Evolutionary conservation across 2,797 vertebrate genomes (phyloP).

Genomic region (Scleropages formosus): DNA sequence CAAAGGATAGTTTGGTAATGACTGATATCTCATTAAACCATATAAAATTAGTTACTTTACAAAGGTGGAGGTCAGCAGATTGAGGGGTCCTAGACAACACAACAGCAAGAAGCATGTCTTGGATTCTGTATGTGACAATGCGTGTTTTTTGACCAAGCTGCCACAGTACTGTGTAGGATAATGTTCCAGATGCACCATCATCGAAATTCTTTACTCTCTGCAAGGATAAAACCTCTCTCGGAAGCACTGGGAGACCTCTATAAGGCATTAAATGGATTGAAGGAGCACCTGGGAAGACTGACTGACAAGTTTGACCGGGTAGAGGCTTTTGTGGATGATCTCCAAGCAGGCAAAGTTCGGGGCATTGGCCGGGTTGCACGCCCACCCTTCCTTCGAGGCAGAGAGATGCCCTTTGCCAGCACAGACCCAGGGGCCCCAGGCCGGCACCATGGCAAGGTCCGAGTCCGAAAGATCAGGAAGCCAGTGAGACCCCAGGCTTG

Average conservation of each 20-base stretch:
- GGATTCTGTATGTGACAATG: no score
- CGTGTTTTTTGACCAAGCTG: no score
- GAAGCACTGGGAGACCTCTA: conserved; percentile 78
- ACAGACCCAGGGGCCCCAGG: conserved; percentile 28
- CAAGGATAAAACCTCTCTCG: conserved; percentile 78
- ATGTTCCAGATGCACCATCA: no score
- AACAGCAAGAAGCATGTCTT: no score
- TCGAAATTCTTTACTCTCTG: no score
- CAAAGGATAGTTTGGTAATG: background rate
- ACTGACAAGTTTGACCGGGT: conserved; percentile 70
- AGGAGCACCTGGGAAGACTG: conserved; percentile 74
- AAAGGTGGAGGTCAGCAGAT: no score
- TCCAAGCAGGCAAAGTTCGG: conserved; percentile 56
- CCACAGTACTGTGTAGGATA: no score
- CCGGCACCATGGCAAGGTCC: conserved; percentile 28
- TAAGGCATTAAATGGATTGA: conserved; percentile 75
- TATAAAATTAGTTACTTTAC: no score
- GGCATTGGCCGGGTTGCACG: conserved; percentile 10
- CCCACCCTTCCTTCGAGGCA: conserved; percentile 36
- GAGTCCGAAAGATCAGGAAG: conserved; percentile 36
- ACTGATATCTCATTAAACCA: no score
- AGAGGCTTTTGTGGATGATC: conserved; percentile 73
- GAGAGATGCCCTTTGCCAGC: conserved; percentile 14
- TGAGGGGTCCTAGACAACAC: no score
- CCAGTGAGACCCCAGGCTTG: conserved; percentile 42